phyloP scores from a whole-genome alignment of 2,797 vertebrate genomes.

The Caiman crocodilus region DNA sequence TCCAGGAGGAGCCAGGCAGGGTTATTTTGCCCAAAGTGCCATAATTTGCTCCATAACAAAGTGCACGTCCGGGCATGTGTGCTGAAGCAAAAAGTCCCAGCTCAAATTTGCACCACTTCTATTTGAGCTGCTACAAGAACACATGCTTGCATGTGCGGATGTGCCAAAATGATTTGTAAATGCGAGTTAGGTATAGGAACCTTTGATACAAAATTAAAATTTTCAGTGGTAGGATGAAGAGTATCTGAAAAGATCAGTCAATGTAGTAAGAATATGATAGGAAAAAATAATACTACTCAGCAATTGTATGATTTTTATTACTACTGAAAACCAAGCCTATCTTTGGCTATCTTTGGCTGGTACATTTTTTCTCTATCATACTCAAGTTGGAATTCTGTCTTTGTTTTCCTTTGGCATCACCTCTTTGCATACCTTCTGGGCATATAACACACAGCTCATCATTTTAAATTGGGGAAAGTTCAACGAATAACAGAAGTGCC shows the following conservation, averaged over 20 bases:
- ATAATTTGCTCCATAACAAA: no score
- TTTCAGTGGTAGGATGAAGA: neutral
- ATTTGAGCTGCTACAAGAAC: no score
- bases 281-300: neutral
- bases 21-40: no score
- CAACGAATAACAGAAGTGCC: neutral
- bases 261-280: neutral
- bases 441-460: neutral
- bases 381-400: neutral
- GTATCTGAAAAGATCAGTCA: neutral
- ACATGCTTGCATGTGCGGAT: neutral
- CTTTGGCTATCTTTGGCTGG: neutral
- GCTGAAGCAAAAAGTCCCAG: no score
- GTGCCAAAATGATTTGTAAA: neutral
- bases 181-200: fast-evolving
- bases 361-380: neutral
- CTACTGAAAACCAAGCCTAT: fast-evolving
- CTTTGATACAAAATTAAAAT: neutral
- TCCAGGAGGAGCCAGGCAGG: no score
- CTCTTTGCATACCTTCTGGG: neutral
- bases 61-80: no score
- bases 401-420: neutral
- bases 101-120: no score
- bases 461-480: neutral
- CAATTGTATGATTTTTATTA: neutral